Base-by-base conservation (phyloP, 2,888 invertebrate genomes). In the Ceratothoa steindachneri region DNA sequence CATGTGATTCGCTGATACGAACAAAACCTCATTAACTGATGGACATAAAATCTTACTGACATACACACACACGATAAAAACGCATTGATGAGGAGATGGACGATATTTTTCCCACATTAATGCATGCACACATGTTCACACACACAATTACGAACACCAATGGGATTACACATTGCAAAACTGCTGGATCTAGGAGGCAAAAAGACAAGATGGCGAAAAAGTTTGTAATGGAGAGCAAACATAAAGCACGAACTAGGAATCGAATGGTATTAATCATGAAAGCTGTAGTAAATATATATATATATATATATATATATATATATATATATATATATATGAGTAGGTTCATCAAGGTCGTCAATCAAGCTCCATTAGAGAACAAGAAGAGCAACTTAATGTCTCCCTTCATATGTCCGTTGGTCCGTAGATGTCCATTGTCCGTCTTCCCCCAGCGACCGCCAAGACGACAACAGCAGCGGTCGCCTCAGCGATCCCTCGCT, bases 291-390 rank as follows among this genome's bases (percentile, higher is more conserved):
- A 7, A 60, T 24, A 22, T 60, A 60, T 60, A 22, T 60, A 22
- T 30, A 27, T 66, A 29, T 27, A 30, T 30, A 30, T 66, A 30
- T 55, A 30, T 66, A 30, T 30, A 29, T 27, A 30, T 27, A 30
- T 66, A 29, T 66, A 66, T 66, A 66, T 66, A 66, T 66, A 66
- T 27, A 27, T 27, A 28, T 66, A 66, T 66, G 27, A 24, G 27
- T 66, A 66, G 9, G 19, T 66, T 9, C 19, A 66, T 29, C 9
- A 24, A 22, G 5, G 19, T 2, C 41, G 22, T 69, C 30, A 66
- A 66, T 30, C 28, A 30, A 66, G 29, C 5, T 27, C 28, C 30
- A 27, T 27, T 66, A 66, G 29, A 66, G 30, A 29, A 29, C 66
- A 66, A 27, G 29, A 27, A 27, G 28, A 66, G 29, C 22, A 31